phyloP scores from a whole-genome alignment of 2,797 vertebrate species.

The Heteromormyrus szaboi region DNA sequence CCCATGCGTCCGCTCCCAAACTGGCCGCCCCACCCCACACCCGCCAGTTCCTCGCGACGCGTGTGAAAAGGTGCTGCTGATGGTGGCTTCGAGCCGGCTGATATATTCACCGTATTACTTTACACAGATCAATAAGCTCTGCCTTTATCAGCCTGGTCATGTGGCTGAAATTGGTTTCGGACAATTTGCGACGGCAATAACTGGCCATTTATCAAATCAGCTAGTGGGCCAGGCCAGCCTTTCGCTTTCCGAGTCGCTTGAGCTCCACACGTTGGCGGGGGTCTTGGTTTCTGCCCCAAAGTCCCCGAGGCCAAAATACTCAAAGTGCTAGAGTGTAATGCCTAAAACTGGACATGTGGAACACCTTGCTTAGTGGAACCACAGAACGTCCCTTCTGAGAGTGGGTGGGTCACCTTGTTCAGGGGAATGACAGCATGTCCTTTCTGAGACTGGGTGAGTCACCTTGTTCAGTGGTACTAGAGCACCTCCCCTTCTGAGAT shows the following conservation, averaged over 20 bases:
- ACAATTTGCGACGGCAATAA: conserved; percentile 89
- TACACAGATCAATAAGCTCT: conserved; percentile 84
- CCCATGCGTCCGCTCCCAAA: too few relatives aligned
- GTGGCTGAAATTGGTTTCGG: conserved; percentile 82
- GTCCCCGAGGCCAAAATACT: background rate
- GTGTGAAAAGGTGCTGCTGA: conserved; percentile 24
- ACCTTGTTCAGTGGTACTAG: background rate
- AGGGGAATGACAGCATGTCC: background rate
- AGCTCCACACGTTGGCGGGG: conserved; percentile 17
- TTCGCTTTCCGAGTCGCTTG: conserved; percentile 23
- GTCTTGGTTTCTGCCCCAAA: background rate
- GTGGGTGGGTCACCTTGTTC: background rate
- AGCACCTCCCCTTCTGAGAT: background rate
- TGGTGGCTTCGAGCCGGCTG: conserved; percentile 56
- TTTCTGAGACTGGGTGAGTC: background rate
- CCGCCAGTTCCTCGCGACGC: background rate
- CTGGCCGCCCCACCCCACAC: background rate
- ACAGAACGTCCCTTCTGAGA: background rate
- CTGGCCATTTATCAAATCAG: conserved; percentile 84
- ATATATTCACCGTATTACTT: conserved; percentile 94
- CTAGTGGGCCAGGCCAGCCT: conserved; percentile 52
- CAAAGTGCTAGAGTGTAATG: background rate
- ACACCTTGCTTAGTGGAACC: background rate
- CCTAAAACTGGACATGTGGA: background rate
- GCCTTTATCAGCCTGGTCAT: conserved; percentile 75